Evolutionary conservation across 2,888 invertebrate species (phyloP).

Genomic region (Leucozona laternaria): DNA sequence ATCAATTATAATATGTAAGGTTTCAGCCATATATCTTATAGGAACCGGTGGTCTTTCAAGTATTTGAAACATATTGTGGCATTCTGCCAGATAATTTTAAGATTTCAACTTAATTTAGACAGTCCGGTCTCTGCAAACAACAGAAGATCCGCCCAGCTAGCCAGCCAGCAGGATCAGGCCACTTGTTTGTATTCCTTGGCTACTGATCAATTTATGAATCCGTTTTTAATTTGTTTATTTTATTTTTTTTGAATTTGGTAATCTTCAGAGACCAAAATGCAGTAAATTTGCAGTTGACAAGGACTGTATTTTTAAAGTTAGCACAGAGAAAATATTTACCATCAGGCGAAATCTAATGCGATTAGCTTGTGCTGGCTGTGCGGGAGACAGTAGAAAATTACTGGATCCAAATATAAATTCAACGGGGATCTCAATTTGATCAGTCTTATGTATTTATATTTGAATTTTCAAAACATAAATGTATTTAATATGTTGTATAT

Average conservation of each 20-base stretch:
- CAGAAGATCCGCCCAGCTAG: conserved; percentile 8
- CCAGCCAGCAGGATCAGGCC: too few species aligned
- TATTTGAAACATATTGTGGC: conserved; percentile 55
- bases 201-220: conserved; percentile 45
- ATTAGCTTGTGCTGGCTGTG: conserved; percentile 27
- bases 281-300: conserved; percentile 50
- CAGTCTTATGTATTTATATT: conserved; percentile 15
- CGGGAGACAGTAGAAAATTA: conserved; percentile 46
- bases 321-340: neutral
- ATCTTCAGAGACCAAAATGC: conserved; percentile 50
- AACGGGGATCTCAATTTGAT: conserved; percentile 59
- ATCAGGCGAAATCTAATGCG: conserved; percentile 16
- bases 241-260: neutral
- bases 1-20: conserved; percentile 15
- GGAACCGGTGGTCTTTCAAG: conserved; percentile 43
- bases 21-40: neutral
- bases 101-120: conserved; percentile 65
- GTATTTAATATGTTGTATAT: neutral
- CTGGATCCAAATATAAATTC: conserved; percentile 70
- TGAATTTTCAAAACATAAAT: neutral
- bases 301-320: conserved; percentile 40
- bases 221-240: conserved; percentile 28
- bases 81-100: conserved; percentile 54
- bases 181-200: conserved; percentile 70
- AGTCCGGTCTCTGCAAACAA: conserved; percentile 38